Percentiles rank a stretch among this genome's conserved stretches.
Conservation (phyloP, 2,797 vertebrate genomes). For the Typhlichthys subterraneus region DNA sequence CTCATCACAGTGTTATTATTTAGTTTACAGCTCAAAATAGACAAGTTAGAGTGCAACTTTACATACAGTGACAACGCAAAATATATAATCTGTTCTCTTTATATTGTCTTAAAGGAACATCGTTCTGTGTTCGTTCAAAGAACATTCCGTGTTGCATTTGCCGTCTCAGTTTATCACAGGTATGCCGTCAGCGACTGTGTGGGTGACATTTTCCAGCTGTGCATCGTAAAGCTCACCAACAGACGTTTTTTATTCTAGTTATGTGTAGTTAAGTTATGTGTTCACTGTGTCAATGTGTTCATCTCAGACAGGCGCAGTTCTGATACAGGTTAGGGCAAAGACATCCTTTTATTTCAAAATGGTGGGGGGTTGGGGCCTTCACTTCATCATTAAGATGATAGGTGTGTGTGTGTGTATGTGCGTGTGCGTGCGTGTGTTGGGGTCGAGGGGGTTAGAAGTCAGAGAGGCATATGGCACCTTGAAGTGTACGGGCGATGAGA, state of each 20-base stretch:
- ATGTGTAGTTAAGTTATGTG: slow-evolving; percentile 44
- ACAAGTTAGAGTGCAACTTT: too few species aligned
- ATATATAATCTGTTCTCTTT: too few species aligned
- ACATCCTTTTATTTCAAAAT: slow-evolving; percentile 9
- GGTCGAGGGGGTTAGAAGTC: slow-evolving; percentile 61
- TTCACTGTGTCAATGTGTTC: slow-evolving; percentile 47
- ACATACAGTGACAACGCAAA: too few species aligned
- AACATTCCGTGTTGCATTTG: slow-evolving; percentile 23
- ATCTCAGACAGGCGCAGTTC: slow-evolving; percentile 52
- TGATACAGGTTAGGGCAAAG: too few species aligned
- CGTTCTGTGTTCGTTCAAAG: too few species aligned
- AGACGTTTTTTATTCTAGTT: slow-evolving; percentile 57
- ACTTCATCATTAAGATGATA: slow-evolving; percentile 68
- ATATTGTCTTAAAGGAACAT: too few species aligned
- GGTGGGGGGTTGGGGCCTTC: slow-evolving; percentile 59
- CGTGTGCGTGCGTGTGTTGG: slow-evolving; percentile 69
- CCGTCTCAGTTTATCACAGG: slow-evolving; percentile 47
- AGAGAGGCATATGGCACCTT: slow-evolving; percentile 85
- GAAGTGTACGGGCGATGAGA: slow-evolving; percentile 81
- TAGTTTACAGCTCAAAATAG: too few species aligned
- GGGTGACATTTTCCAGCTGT: slow-evolving; percentile 12
- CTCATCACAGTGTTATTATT: too few species aligned
- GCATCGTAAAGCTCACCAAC: slow-evolving; percentile 35
- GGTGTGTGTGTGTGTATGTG: slow-evolving; percentile 30
- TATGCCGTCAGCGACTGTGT: slow-evolving; percentile 10